Evolutionary conservation across 2,797 vertebrate species (phyloP), one percentile per base, ranked within the genome.

Genomic region (Malurus splendens): DNA sequence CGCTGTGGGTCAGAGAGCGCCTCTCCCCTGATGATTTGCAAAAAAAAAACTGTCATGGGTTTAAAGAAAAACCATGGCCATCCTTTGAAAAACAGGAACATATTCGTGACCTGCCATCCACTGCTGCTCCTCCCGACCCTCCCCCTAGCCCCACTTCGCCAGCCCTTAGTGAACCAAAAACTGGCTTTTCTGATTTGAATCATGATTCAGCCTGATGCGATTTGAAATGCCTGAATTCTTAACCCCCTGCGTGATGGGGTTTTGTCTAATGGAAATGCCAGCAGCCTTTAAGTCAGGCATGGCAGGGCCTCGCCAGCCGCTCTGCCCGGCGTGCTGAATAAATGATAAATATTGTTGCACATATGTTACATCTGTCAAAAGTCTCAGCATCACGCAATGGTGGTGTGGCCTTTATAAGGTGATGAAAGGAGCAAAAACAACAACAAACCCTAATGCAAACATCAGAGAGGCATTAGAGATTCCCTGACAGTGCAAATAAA

Each of bases 141-240:
- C 86, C 86, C 86, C 64, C 86, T 62, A 54, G 15, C 68, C 75
- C 61, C 44, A 60, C 72, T 84, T 71, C 51, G 85, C 39, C 85
- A 87, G 89, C 87, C 93, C 71, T 57, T 76, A 64, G 80, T 90
- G 92, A 94, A 93, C 77, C 80, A 50, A 86, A 93, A 93, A 7
- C 82, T 93, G 93, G 92, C 87, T 95, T 95, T 79, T 93, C 96
- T 94, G 92, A 96, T 96, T 97, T 96, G 91, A 96, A 52, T 96
- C 95, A 90, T 67, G 94, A 65, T 87, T 71, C 92, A 84, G 90
- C 65, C 83, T 95, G 90, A 95, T 95, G 92, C 90, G 89, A 96
- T 96, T 96, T 88, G 92, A 96, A 96, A 96, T 94, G 97, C 94
- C 93, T 95, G 96, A 95, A 36, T 95, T 95, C 94, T 90, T 93